Conservation (phyloP, 23 tunicate genomes). For the Botrylloides violaceus region DNA sequence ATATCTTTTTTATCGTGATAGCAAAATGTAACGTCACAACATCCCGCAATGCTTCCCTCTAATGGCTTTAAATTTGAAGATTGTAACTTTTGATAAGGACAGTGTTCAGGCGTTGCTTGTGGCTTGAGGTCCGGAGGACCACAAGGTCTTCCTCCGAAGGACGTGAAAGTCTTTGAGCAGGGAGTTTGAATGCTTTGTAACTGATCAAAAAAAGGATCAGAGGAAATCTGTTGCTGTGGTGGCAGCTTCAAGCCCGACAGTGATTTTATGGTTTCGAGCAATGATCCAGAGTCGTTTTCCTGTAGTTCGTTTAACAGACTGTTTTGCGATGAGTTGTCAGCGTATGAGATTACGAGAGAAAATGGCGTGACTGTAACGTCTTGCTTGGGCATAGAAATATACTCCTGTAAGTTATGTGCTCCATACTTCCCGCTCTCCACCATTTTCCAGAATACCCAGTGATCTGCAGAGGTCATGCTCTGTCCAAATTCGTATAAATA, state of each 20-base stretch:
- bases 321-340: neutral
- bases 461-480: slow-evolving; percentile 7
- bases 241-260: neutral
- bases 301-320: neutral
- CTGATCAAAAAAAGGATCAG: neutral
- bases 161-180: slow-evolving; percentile 15
- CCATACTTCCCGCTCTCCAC: slow-evolving; percentile 21
- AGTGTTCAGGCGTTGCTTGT: slow-evolving; percentile 8
- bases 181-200: slow-evolving; percentile 19
- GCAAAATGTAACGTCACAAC: slow-evolving; percentile 66
- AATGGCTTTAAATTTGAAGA: slow-evolving; percentile 41
- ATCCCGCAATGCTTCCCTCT: slow-evolving; percentile 70
- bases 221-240: neutral
- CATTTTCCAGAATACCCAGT: slow-evolving; percentile 27
- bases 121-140: slow-evolving; percentile 12
- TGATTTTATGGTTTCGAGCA: slow-evolving; percentile 13
- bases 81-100: slow-evolving; percentile 34
- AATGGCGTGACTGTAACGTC: slow-evolving; percentile 12
- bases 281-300: neutral
- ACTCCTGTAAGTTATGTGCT: slow-evolving; percentile 20
- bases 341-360: slow-evolving; percentile 9
- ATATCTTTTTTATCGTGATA: slow-evolving; percentile 32
- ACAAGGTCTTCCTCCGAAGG: slow-evolving; percentile 21
- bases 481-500: slow-evolving; percentile 16
- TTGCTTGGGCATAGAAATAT: neutral